Base-by-base conservation (phyloP, 2,888 invertebrate species). In the Pristionchus mayeri region DNA sequence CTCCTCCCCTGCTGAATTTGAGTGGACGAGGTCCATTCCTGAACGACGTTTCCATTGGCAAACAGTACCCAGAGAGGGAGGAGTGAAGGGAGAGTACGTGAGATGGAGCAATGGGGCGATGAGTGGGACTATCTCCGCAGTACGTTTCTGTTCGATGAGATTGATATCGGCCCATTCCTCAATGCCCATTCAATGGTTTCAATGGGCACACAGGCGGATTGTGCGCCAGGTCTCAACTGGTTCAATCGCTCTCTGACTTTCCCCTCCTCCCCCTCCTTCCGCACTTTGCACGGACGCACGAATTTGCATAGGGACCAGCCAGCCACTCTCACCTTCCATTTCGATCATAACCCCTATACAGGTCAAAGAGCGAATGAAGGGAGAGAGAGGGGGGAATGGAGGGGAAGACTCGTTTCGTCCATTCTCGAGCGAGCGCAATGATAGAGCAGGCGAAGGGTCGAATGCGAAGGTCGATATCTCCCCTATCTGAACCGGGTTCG, bases 291-390 rank as follows among this genome's bases (percentile, higher is more conserved):
- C 16, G 67, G 40, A 71, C 37, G 63, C 34, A 67, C 67, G 71
- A 71, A 71, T 71, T 71, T 71, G 71, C 71, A 71, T 71, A 71
- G 71, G 13, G 71, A 37, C 44, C 63, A 13, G 63, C n/a, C 6
- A 63, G 63, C 50, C 76, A 50, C 48, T 78, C 76, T 78, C 76
- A 78, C 76, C 76, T 78, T 78, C 81, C 81, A 82, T 82, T 82
- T 82, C 81, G 81, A 82, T 82, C 81, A 82, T 82, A 82, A 82
- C 81, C 81, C 40, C 44, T 82, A 82, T 82, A 82, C 81, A 82
- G 81, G 81, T 82, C 81, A 63, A 40, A 44, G 54, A 27, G 54
- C 21, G 40, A 34, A 34, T 13, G 50, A 54, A 34, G 57, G 54
- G 40, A 60, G 60, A 30, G 44, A 44, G 81, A 30, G 63, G 13